phyloP scores from a whole-genome alignment of 2,888 invertebrate species.

The Drosophila fulvimacula region DNA sequence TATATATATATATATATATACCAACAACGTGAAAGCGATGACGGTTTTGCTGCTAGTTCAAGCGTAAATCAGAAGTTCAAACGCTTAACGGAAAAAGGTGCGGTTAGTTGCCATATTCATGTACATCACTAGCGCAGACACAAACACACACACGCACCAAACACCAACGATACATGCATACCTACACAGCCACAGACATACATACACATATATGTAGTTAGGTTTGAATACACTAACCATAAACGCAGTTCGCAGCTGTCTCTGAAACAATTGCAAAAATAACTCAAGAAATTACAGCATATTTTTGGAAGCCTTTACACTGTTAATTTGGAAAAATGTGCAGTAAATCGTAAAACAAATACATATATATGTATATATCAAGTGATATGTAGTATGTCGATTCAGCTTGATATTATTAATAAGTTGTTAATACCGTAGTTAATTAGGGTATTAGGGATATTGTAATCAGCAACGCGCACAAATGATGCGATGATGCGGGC shows the following conservation, averaged over 20 bases:
- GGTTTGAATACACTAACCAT: not conserved
- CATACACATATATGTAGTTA: not conserved
- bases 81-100: constrained; percentile 72
- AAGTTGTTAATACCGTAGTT: not conserved
- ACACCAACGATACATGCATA: not conserved
- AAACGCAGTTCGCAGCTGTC: not conserved
- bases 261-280: not conserved
- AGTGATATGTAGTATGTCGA: too few species aligned
- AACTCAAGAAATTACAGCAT: not conserved
- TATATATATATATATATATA: not conserved
- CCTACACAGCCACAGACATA: not conserved
- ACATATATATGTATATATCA: not conserved
- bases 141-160: not conserved
- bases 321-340: not conserved
- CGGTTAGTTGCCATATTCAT: constrained; percentile 50
- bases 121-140: constrained; percentile 1
- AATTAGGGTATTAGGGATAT: not conserved
- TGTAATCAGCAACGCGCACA: not conserved
- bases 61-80: constrained; percentile 60
- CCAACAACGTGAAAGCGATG: not conserved
- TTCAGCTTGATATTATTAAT: too few species aligned
- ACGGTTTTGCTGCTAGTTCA: constrained; percentile 50
- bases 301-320: not conserved
- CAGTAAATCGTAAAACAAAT: not conserved
- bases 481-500: constrained; percentile 51